Evolutionary conservation across 1,140 invertebrate species (phyloP), one percentile per base, ranked within the genome.

Genomic region (Drosophila yakuba): DNA sequence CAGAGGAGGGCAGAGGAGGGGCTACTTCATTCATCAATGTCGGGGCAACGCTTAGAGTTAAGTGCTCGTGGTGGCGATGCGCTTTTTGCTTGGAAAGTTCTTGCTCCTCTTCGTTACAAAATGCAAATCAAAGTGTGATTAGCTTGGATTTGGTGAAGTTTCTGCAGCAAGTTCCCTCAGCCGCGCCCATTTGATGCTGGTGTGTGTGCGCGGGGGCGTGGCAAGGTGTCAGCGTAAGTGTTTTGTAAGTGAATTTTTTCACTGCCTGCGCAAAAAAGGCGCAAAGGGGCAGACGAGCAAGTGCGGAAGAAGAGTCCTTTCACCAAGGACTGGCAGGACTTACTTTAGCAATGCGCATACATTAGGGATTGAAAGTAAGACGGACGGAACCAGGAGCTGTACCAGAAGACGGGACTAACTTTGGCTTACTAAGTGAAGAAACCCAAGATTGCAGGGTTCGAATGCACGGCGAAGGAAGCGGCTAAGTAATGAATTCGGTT

Each of bases 61-160:
- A 88, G 83, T 86, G 83, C 59, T 68, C 63, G 76, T 76, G 73
- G 73, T 73, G 20, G 56, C 59, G 67, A 63, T 88, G 84, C 68
- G 68, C 85, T 89, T 88, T 80, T 80, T 80, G 72, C 62, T 59
- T 43, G 61, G 43, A 55, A 80, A 76, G 66, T 76, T 67, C 44
- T 57, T 67, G 68, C 64, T 80, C 38, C 84, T 51, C 56, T 66
- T 66, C 67, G 67, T 66, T 89, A 73, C 77, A 60, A 84, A 89
- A 89, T 84, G 84, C 84, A 89, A 89, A 89, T 89, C 84, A 89
- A 89, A 89, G 85, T 89, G 84, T 89, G 85, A 89, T 89, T 89
- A 89, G 84, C 80, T 84, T 43, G 85, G 80, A 89, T 89, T 89
- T 89, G 73, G 89, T 83, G 79, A 79, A 88, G 84, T 80, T 89